A percentile compares a stretch with the other conserved stretches of the same genome.
Evolutionary conservation across 2,113 vertebrate species (phyloP).

Genomic region (Sapayoa aenigma): DNA sequence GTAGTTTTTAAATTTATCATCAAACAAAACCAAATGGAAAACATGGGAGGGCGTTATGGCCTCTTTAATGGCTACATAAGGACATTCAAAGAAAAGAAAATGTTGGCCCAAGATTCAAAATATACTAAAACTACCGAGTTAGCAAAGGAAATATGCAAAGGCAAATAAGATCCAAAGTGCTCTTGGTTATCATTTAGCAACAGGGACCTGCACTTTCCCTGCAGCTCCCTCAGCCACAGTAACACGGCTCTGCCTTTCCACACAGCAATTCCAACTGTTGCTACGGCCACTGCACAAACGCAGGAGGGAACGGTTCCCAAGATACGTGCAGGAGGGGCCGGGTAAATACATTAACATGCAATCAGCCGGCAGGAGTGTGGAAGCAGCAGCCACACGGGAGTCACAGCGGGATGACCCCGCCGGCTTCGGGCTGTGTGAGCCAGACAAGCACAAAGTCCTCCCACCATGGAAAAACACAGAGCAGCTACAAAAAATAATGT

Average conservation of each 20-base stretch:
- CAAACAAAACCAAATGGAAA: background rate
- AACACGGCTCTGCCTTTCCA: background rate
- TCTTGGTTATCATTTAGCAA: background rate
- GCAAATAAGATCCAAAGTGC: background rate
- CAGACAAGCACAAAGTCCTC: background rate
- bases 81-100: background rate
- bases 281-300: background rate
- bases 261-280: background rate
- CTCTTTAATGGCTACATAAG: background rate
- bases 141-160: background rate
- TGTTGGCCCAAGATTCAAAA: background rate
- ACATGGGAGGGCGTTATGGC: background rate
- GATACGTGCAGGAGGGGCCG: background rate
- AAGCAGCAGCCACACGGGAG: background rate
- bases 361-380: background rate
- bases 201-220: background rate
- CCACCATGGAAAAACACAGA: background rate
- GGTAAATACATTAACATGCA: background rate
- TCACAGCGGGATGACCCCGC: background rate
- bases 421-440: accelerated
- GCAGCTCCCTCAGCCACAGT: background rate
- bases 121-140: background rate
- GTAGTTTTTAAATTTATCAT: background rate
- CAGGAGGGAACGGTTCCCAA: background rate
- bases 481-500: background rate